These are phyloP conservation scores for Gallinago stenura DNA, from an alignment of 2,797 vertebrate genomes.

Conservation along the genomic window DNA sequence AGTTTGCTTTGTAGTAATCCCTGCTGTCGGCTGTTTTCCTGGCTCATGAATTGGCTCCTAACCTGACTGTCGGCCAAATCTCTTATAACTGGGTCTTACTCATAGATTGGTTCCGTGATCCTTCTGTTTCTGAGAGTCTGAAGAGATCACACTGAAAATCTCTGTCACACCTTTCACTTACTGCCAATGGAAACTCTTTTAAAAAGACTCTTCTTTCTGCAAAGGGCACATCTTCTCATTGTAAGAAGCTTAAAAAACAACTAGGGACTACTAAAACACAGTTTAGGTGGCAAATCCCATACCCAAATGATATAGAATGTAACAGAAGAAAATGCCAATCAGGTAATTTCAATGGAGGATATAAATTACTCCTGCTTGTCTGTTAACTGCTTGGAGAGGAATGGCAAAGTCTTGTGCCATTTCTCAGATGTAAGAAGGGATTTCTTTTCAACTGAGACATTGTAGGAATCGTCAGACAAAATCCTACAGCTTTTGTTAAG, in stretches of 20 bases:
- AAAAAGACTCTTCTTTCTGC: not conserved
- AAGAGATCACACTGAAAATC: not conserved
- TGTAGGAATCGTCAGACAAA: not conserved
- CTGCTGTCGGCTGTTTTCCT: conserved; percentile 20
- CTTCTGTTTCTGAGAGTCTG: not conserved
- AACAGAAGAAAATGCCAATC: not conserved
- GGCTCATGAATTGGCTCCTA: not conserved
- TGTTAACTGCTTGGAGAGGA: not conserved
- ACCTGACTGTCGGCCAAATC: conserved; percentile 5
- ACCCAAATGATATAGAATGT: fast-evolving
- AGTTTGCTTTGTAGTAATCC: conserved; percentile 58
- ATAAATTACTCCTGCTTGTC: not conserved
- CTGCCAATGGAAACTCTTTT: not conserved
- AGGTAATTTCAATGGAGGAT: not conserved
- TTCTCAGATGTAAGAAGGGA: not conserved
- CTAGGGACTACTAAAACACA: not conserved
- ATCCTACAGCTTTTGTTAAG: not conserved
- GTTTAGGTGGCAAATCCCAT: not conserved
- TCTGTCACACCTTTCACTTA: not conserved
- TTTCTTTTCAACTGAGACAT: not conserved
- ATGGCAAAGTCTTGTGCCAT: not conserved
- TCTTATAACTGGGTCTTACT: not conserved
- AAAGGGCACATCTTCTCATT: not conserved
- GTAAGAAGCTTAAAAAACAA: conserved; percentile 2
- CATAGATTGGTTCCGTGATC: not conserved